Base-by-base conservation (phyloP, 2,113 vertebrate species). In the Trinectes maculatus region DNA sequence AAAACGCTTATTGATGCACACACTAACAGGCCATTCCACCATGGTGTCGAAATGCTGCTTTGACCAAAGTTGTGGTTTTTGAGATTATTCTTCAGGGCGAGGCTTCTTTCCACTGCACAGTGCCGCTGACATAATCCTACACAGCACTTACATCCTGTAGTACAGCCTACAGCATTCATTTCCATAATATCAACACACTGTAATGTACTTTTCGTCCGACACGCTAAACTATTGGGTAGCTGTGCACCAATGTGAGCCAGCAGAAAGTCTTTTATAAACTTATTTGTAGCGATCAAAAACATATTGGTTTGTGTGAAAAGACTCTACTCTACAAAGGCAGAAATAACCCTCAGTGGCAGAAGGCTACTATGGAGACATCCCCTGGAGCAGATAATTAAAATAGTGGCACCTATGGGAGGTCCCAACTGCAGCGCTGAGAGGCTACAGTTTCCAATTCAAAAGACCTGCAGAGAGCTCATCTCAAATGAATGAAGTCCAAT, bases 341-440 rank as follows among this genome's bases (percentile, higher is more conserved):
- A 12, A 22, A n/a, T n/a, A n/a, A 64, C 49, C 58, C 31, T 72
- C 26, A 36, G 55, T 34, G 54, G 59, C 53, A 83, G 37, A 62
- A 51, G 60, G 74, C 77, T 58, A 74, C 82, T 66, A 82, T 85
- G 63, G 79, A 80, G 82, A 87, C 47, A 24, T 74, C 78, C 84
- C 71, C 60, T 56, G 74, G 89, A 89, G 82, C 80, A 87, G 75
- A 79, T 91, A 87, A 94, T 93, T 92, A 91, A 91, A 92, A 92
- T 72, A 80, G 81, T 72, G 78, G 74, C 87, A 79, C 89, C 77
- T 76, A 62, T 76, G 88, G 87, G 89, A 88, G 72, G 65, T 74
- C 53, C 68, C 77, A 87, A 81, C 69, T 74, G 74, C 28, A 71
- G 71, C 55, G 52, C 36, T n/a, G 52, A 48, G 57, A 71, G 66